phyloP scores from a whole-genome alignment of 2,888 invertebrate genomes.

The Abrostola tripartita region DNA sequence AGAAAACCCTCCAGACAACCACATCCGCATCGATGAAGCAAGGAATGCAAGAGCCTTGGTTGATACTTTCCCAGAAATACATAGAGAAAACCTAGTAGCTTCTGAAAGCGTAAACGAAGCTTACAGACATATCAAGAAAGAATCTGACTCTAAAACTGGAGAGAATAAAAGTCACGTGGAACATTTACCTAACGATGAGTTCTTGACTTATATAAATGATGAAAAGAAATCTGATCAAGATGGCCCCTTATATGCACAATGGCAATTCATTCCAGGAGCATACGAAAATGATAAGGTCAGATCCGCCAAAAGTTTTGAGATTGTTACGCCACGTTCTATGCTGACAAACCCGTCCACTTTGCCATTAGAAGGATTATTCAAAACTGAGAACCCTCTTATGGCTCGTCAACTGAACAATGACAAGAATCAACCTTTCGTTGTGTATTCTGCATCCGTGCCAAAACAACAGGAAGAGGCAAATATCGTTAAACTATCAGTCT shows the following conservation, averaged over 20 bases:
- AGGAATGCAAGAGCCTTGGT: slow-evolving; percentile 83
- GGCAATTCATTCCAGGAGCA: slow-evolving; percentile 86
- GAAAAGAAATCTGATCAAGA: slow-evolving; percentile 74
- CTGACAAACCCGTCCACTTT: slow-evolving; percentile 90
- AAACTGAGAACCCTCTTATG: slow-evolving; percentile 82
- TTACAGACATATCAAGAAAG: slow-evolving; percentile 78
- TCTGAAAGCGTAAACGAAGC: slow-evolving; percentile 86
- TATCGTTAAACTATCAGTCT: slow-evolving; percentile 73
- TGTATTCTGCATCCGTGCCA: slow-evolving; percentile 80
- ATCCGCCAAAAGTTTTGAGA: slow-evolving; percentile 74
- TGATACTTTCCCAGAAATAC: slow-evolving; percentile 73
- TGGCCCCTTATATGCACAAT: slow-evolving; percentile 66
- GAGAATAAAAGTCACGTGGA: slow-evolving; percentile 65
- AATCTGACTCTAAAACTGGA: slow-evolving; percentile 53
- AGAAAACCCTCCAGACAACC: slow-evolving; percentile 83
- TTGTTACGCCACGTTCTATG: slow-evolving; percentile 77
- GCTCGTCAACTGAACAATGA: slow-evolving; percentile 67
- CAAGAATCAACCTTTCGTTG: slow-evolving; percentile 79
- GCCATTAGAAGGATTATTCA: slow-evolving; percentile 90
- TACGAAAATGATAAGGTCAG: slow-evolving; percentile 79
- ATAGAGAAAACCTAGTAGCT: slow-evolving; percentile 82
- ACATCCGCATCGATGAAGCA: slow-evolving; percentile 84
- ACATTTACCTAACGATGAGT: slow-evolving; percentile 73
- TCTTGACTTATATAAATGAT: slow-evolving; percentile 78
- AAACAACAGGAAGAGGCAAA: slow-evolving; percentile 73